Base-by-base conservation (phyloP, 2,888 invertebrate genomes). In the Neria commutata region DNA sequence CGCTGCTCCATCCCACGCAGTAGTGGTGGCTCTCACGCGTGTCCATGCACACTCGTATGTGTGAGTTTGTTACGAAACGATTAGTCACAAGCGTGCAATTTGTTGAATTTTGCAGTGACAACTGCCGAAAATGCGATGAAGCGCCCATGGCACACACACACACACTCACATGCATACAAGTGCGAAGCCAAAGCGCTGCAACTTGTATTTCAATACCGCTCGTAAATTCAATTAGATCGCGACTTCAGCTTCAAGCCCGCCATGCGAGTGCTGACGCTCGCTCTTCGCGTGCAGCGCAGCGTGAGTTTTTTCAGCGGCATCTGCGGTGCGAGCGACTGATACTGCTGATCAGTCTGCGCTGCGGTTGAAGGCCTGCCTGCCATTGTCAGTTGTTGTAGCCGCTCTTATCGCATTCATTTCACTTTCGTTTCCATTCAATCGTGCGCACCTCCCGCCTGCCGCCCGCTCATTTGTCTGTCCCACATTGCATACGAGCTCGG, bases 381-480 rank as follows among this genome's bases (percentile, higher is more conserved):
- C 47, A 21, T 23, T n/a, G 19, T 10, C 26, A 11, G 24, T 21
- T 33, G 46, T 29, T 45, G 29, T 26, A 16, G 42, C 14, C 16
- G 54, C 42, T 37, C 37, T 48, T 34, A 42, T 17, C 25, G 33
- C 42, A 54, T 54, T 48, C 68, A 67, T 69, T 74, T 75, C 73
- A 76, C 77, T 76, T 76, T 76, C 76, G 75, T 69, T 76, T 77
- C 75, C 74, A 68, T 72, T 67, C 67, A 64, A 69, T 54, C 37
- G n/a, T n/a, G n/a, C 16, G 51, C 58, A 34, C 40, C 23, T 47
- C 52, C 65, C n/a, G n/a, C n/a, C n/a, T n/a, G 49, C 23, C 55
- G 21, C 37, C 19, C 55, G 42, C 49, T 4, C 23, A 5, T 46
- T 23, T 21, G 16, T 48, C 48, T 21, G 33, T 26, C 45, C 29